Conservation (phyloP, 92 coral and sea anemone genomes). For the Zoanthus sansibaricus region DNA sequence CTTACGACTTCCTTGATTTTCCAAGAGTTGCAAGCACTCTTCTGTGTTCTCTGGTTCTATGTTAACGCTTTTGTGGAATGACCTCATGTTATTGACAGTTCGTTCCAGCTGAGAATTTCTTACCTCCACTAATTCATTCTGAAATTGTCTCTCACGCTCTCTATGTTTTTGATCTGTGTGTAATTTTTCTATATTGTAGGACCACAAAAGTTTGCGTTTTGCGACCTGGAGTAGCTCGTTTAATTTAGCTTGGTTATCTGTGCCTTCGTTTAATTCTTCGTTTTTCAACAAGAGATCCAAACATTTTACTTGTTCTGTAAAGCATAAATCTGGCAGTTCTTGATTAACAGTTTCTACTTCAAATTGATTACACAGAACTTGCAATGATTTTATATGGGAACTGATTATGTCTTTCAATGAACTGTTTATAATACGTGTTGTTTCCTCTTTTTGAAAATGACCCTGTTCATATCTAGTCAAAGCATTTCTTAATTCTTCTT, state of each 20-base stretch:
- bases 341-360: constrained; percentile 41
- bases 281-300: neutral
- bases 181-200: constrained; percentile 32
- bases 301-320: constrained; percentile 21
- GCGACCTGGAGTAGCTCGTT: constrained; percentile 1
- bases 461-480: neutral
- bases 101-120: constrained; percentile 18
- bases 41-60: neutral
- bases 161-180: neutral
- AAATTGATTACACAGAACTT: neutral
- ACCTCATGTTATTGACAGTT: neutral
- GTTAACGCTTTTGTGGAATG: neutral
- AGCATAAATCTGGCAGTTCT: neutral
- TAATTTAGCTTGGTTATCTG: neutral
- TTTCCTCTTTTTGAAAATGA: neutral
- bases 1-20: constrained; percentile 36
- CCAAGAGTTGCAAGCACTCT: constrained; percentile 13
- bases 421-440: neutral
- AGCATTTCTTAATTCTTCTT: neutral
- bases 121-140: constrained; percentile 6
- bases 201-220: constrained; percentile 15
- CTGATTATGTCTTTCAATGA: neutral
- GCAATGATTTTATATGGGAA: neutral
- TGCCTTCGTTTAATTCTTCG: neutral
- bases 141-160: constrained; percentile 20